These are phyloP conservation scores for Chamaea fasciata DNA, from an alignment of 2,113 vertebrate genomes.

Conservation along the genomic window DNA sequence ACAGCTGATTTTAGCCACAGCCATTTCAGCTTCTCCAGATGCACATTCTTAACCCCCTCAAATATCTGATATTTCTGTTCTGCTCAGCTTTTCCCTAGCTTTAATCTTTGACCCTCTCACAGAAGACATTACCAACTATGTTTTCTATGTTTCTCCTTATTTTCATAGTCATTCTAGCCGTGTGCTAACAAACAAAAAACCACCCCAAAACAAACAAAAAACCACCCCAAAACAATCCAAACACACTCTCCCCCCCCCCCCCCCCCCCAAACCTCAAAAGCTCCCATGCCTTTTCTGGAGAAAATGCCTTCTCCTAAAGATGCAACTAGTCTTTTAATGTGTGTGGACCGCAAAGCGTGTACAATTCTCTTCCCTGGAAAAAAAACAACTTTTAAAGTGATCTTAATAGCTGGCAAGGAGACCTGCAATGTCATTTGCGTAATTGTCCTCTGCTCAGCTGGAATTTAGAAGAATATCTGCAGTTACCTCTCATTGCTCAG, in stretches of 20 bases:
- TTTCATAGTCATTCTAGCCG: background rate
- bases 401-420: background rate
- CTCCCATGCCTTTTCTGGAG: background rate
- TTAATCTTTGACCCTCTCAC: background rate
- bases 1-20: slow-evolving; percentile 22
- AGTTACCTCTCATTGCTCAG: background rate
- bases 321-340: background rate
- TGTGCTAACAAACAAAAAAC: background rate
- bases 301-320: background rate
- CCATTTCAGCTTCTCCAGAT: slow-evolving; percentile 21
- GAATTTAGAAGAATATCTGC: slow-evolving; percentile 15
- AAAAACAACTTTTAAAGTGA: background rate
- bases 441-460: slow-evolving; percentile 1
- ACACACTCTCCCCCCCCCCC: fast-evolving
- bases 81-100: background rate
- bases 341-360: background rate
- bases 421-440: background rate
- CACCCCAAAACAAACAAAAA: background rate
- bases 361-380: background rate
- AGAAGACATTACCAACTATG: background rate
- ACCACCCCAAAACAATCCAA: too few relatives aligned
- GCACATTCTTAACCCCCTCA: background rate
- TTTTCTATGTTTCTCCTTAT: background rate
- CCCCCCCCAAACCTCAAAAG: background rate
- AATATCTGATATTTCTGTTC: background rate